Base-by-base conservation (phyloP, 2,797 vertebrate species). In the Fistularia tabacaria region DNA sequence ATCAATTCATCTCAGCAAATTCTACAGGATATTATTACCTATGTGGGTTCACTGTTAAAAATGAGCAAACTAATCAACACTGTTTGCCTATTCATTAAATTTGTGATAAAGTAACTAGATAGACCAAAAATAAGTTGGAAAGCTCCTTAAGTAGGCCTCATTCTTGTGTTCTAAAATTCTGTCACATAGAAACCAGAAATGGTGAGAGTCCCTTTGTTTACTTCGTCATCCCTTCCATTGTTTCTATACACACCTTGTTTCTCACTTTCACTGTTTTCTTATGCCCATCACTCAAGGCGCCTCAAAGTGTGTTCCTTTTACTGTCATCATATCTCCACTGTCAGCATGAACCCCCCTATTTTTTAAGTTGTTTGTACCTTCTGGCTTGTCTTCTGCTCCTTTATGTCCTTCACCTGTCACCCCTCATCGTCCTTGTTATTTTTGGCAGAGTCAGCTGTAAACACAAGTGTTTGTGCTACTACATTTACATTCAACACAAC, bases 401-500 rank as follows among this genome's bases (percentile, higher is more conserved):
- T 46, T 46, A 43, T 57, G 62, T 66, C 79, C 77, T 77, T 79
- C 66, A 55, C 68, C 74, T 54, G 56, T 60, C 60, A 58, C 54
- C 57, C 55, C 63, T 46, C 49, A 44, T 51, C 47, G 44, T 14
- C 10, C 5, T 39, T 1, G 6, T 66, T 71, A 60, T 70, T 73
- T 74, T 71, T 73, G 54, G 73, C 77, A 73, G 61, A 46, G 54
- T 59, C 42, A 64, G 67, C 59, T 64, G 67, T 77, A 76, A 79
- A 86, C 55, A 50, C 61, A 72, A 49, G 64, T 80, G 71, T 83
- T 80, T 79, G 80, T 81, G 72, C 61, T 46, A 64, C 62, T 9
- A 58, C 65, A 84, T 88, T 85, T 69, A 57, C 70, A 87, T 87
- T 85, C 85, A 60, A 3, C 57, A 14, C 64, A 75, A 60, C 15